Evolutionary conservation across 2,113 vertebrate species (phyloP).

Genomic region (Nanger granti): DNA sequence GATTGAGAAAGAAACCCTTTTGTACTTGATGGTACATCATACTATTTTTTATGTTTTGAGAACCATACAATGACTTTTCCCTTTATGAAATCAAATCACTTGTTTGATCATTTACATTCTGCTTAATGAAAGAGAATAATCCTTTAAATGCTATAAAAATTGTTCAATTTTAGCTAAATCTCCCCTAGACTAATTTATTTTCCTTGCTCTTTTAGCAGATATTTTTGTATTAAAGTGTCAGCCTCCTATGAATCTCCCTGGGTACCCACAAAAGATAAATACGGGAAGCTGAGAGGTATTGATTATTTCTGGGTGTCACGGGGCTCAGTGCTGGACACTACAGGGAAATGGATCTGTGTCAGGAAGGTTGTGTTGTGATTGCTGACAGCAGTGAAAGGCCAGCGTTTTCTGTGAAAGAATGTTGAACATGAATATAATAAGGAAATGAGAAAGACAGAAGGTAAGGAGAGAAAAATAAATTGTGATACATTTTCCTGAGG

Average conservation of each 20-base stretch:
- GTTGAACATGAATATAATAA: constrained; percentile 17
- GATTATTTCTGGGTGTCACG: constrained; percentile 50
- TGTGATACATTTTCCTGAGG: constrained; percentile 27
- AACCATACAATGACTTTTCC: constrained; percentile 63
- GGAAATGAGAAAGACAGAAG: constrained; percentile 1
- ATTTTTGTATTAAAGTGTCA: constrained; percentile 32
- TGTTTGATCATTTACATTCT: constrained; percentile 73
- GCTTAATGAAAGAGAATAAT: constrained; percentile 64
- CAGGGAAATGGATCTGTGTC: constrained; percentile 16
- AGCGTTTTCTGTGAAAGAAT: constrained; percentile 52
- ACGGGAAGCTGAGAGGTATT: not conserved
- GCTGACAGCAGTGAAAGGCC: constrained; percentile 35
- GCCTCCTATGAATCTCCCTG: not conserved
- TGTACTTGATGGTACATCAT: constrained; percentile 64
- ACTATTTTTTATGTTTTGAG: constrained; percentile 57
- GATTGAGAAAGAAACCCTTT: constrained; percentile 51
- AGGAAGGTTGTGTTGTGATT: constrained; percentile 37
- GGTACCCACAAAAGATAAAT: not conserved
- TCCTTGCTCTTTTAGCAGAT: constrained; percentile 45
- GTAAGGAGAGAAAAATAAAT: constrained; percentile 2
- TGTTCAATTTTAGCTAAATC: constrained; percentile 67
- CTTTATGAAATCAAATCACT: constrained; percentile 68
- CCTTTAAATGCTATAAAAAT: constrained; percentile 72
- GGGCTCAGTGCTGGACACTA: not conserved
- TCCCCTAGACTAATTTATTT: constrained; percentile 70